Evolutionary conservation across 2,113 vertebrate species (phyloP).

Genomic region (Leiothrix lutea): DNA sequence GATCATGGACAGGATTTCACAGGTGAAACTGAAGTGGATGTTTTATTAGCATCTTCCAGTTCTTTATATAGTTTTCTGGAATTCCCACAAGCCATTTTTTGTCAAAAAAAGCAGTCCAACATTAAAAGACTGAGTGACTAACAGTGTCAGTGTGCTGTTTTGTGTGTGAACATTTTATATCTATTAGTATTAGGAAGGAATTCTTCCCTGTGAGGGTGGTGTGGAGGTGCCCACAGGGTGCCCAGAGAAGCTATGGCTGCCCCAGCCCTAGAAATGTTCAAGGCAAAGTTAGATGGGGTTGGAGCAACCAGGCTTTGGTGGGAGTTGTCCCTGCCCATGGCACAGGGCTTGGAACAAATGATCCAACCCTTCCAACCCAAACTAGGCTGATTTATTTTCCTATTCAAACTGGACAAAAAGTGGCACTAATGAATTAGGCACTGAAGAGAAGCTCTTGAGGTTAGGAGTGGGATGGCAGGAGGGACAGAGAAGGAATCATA

Average conservation of each 20-base stretch:
- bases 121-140: not conserved
- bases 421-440: not conserved
- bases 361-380: not conserved
- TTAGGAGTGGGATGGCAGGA: not conserved
- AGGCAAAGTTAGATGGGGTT: not conserved
- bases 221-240: not conserved
- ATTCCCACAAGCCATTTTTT: not conserved
- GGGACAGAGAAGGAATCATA: not conserved
- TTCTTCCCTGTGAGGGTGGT: not conserved
- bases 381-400: not conserved
- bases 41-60: not conserved
- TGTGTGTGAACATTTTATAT: not conserved
- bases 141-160: accelerated
- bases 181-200: not conserved
- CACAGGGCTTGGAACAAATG: too few species aligned
- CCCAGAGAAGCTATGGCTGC: not conserved
- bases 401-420: not conserved
- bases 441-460: not conserved
- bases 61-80: not conserved
- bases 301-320: not conserved
- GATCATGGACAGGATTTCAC: not conserved
- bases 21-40: not conserved
- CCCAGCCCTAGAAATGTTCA: too few species aligned
- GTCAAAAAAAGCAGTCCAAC: not conserved
- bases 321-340: not conserved